A percentile compares a stretch with the other conserved stretches of the same genome.
Evolutionary conservation across 2,797 vertebrate species (phyloP).

Genomic region (Acrocephalus scirpaceus): DNA sequence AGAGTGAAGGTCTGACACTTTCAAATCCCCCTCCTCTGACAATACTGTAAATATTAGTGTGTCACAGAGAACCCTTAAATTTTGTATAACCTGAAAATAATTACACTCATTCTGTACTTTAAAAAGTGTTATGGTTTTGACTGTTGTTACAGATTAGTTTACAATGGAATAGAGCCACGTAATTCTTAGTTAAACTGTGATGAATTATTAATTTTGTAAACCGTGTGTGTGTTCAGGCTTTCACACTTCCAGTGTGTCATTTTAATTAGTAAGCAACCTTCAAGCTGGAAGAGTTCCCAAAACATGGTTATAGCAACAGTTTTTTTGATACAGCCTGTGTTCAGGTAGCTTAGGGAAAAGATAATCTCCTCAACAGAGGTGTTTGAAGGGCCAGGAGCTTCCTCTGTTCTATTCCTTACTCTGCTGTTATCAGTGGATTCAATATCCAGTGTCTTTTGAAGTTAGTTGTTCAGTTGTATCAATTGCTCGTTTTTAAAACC

Average conservation of each 20-base stretch:
- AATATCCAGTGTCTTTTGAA: not conserved
- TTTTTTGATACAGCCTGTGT: not conserved
- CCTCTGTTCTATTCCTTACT: not conserved
- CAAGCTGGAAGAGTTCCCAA: not conserved
- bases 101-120: not conserved
- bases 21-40: not conserved
- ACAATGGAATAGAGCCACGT: not conserved
- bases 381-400: not conserved
- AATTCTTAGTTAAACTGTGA: not conserved
- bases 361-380: not conserved
- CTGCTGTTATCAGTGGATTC: not conserved
- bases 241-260: not conserved
- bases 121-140: not conserved
- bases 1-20: slow-evolving; percentile 89
- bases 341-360: not conserved
- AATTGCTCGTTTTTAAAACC: not conserved
- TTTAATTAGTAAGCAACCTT: not conserved
- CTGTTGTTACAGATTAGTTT: not conserved
- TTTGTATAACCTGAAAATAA: not conserved
- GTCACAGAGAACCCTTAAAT: not conserved
- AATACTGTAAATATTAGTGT: not conserved
- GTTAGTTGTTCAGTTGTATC: not conserved
- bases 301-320: not conserved
- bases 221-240: not conserved
- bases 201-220: not conserved